Conservation (phyloP, 2,113 vertebrate species). For the Lutjanus erythropterus region DNA sequence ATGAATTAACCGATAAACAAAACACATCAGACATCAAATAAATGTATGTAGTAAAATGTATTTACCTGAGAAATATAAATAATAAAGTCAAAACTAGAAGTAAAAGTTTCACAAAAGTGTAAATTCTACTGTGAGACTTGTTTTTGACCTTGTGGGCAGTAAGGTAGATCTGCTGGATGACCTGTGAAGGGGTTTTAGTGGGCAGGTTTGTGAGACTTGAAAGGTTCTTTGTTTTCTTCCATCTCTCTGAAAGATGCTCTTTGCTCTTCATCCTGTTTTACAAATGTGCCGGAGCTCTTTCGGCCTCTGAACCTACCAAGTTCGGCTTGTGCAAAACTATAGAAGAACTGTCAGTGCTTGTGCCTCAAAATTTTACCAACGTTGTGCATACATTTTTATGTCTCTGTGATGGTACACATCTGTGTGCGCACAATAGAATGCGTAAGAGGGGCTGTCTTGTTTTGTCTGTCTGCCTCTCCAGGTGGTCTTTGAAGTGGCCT, state of each 20-base stretch:
- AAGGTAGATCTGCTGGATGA: too few relatives aligned
- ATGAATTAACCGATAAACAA: too few relatives aligned
- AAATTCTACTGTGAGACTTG: too few relatives aligned
- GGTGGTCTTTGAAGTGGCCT: slow-evolving; percentile 96
- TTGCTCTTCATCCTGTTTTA: neutral
- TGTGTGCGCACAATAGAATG: neutral
- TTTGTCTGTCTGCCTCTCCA: slow-evolving; percentile 59
- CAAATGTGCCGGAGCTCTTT: neutral
- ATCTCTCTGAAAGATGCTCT: neutral
- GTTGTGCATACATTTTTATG: neutral
- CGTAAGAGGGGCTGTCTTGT: neutral
- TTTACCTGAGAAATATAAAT: too few relatives aligned
- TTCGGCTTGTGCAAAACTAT: neutral
- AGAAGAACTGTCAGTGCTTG: neutral
- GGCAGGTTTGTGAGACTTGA: neutral
- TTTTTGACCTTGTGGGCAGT: too few relatives aligned
- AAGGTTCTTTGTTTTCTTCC: neutral
- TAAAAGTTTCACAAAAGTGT: neutral
- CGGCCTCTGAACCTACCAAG: neutral
- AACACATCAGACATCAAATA: too few relatives aligned
- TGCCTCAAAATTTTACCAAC: neutral
- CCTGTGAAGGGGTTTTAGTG: neutral
- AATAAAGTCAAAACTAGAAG: too few relatives aligned
- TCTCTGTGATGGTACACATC: neutral
- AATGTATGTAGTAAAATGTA: too few relatives aligned